Evolutionary conservation across 23 tunicate genomes (phyloP).

Genomic region (Aplidium turbinatum): DNA sequence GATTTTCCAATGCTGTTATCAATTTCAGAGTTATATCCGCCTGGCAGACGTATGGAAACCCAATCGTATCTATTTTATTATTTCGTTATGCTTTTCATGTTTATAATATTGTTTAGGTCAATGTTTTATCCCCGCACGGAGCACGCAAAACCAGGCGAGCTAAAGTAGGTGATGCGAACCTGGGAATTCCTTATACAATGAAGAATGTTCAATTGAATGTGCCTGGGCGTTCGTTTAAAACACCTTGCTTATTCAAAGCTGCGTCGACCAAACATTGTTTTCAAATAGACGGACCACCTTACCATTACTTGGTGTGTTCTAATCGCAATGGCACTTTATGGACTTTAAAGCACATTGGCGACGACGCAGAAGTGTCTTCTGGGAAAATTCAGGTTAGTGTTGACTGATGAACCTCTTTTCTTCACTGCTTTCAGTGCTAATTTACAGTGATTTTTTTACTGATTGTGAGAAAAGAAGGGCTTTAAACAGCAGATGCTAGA

Average conservation of each 20-base stretch:
- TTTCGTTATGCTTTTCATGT: neutral
- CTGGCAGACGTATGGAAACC: no score
- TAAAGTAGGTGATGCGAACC: slow-evolving; percentile 37
- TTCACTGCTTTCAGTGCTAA: no score
- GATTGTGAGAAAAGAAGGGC: no score
- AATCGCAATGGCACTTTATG: slow-evolving; percentile 65
- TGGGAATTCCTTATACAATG: slow-evolving; percentile 82
- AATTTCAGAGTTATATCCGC: no score
- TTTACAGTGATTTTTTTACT: no score
- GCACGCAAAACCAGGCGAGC: neutral
- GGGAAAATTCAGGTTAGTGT: slow-evolving; percentile 51
- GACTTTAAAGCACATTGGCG: slow-evolving; percentile 38
- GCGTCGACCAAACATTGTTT: slow-evolving; percentile 31
- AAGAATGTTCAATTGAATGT: neutral
- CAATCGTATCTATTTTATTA: no score
- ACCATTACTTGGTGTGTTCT: slow-evolving; percentile 57
- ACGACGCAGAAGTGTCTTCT: slow-evolving; percentile 32
- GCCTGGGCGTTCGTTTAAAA: neutral
- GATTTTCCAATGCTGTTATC: no score
- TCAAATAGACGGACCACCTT: slow-evolving; percentile 68
- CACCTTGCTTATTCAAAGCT: slow-evolving; percentile 35
- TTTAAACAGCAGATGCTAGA: no score
- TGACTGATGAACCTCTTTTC: no score
- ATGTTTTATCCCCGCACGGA: neutral
- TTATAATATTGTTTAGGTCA: slow-evolving; percentile 13